A percentile compares a stretch with the other conserved stretches of the same genome.
Conservation (phyloP, 1,140 invertebrate species). For the Heliconius hermathena region DNA sequence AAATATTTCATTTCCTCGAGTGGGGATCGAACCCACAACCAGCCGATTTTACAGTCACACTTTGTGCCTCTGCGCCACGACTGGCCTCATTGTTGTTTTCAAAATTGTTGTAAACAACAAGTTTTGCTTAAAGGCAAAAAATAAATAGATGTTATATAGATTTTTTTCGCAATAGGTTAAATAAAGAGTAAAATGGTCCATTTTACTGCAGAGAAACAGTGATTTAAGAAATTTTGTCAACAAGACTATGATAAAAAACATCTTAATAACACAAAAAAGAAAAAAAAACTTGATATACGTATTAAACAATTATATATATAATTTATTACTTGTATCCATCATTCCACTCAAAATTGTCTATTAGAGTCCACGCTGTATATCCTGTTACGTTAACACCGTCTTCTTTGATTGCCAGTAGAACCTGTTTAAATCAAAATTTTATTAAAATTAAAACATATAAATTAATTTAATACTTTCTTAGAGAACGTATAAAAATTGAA, state of each 20-base stretch:
- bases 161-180: neutral
- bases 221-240: no score
- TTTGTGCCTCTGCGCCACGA: no score
- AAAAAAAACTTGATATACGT: neutral
- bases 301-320: no score
- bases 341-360: constrained; percentile 34
- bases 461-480: neutral
- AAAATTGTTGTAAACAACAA: neutral
- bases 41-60: no score
- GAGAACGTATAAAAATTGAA: no score
- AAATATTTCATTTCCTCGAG: no score
- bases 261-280: neutral
- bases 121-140: neutral
- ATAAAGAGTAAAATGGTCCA: no score
- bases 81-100: no score
- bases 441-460: neutral
- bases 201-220: no score
- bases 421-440: constrained; percentile 17
- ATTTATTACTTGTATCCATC: constrained; percentile 23
- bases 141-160: neutral
- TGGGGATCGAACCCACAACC: no score
- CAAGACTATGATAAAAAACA: no score
- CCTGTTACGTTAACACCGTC: constrained; percentile 4
- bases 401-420: constrained; percentile 26
- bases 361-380: constrained; percentile 28